Percentiles rank a stretch among this genome's conserved stretches.
phyloP scores from a whole-genome alignment of 1,140 invertebrate genomes.

The Manduca sexta region DNA sequence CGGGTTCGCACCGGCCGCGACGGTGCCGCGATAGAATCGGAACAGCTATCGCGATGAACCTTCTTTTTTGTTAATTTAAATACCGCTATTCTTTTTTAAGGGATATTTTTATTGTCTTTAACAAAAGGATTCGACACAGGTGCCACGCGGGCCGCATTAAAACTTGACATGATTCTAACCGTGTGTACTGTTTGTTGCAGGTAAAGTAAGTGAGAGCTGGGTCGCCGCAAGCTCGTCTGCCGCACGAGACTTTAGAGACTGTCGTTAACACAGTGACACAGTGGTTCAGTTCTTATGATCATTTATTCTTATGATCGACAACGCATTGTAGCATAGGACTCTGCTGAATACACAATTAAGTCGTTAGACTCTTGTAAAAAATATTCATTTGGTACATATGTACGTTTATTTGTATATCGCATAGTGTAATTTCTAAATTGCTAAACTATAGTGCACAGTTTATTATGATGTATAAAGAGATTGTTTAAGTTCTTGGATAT shows the following conservation, averaged over 20 bases:
- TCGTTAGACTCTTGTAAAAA: conserved; percentile 27
- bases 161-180: conserved; percentile 3
- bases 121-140: conserved; percentile 19
- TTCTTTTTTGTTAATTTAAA: conserved; percentile 67
- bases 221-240: conserved; percentile 32
- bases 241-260: conserved; percentile 43
- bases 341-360: conserved; percentile 19
- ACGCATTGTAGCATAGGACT: conserved; percentile 24
- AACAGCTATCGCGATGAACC: conserved; percentile 45
- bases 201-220: conserved; percentile 57
- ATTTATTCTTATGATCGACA: conserved; percentile 17
- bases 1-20: conserved; percentile 39
- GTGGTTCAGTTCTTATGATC: conserved; percentile 38
- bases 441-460: conserved; percentile 50
- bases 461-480: conserved; percentile 44
- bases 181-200: conserved; percentile 46
- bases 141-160: conserved; percentile 1
- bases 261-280: conserved; percentile 51
- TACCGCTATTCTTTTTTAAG: conserved; percentile 61
- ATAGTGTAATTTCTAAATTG: conserved; percentile 37
- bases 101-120: conserved; percentile 39
- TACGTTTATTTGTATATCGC: conserved; percentile 32
- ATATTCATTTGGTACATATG: conserved; percentile 25
- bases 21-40: conserved; percentile 56
- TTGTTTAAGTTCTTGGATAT: conserved; percentile 50